Evolutionary conservation across 1,140 invertebrate species (phyloP), one percentile per base, ranked within the genome.

Genomic region (Listronotus oregonensis): DNA sequence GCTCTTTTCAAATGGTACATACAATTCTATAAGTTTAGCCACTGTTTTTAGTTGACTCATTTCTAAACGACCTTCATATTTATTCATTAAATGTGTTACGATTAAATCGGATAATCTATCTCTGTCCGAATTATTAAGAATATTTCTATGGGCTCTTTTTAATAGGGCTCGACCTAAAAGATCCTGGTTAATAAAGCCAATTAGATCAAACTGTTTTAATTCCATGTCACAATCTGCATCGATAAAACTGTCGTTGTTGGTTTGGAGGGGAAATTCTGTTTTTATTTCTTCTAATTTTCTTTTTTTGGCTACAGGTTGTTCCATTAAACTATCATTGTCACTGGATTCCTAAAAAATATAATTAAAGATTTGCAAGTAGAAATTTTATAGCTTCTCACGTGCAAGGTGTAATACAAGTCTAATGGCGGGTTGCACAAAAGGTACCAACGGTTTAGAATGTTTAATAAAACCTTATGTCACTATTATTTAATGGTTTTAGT

Each of bases 61-160:
- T 14, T 55, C 31, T 31, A 55, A 14, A 17, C 39, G 51, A 6
- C 51, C 51, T 15, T 44, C 42, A 55, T 37, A 55, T 55, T 55
- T 55, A 39, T 55, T 39, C 10, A 55, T 55, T 3, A 55, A 55
- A 14, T 55, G 51, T n/a, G 51, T 32, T n/a, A 55, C 34, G 6
- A 55, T 31, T n/a, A 55, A 37, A 12, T 55, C 51, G 4, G 51
- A 27, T 14, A 55, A 39, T 55, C 51, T 55, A 34, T 55, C 51
- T 55, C 51, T 37, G 14, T 55, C 51, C 7, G 31, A 32, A 18
- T 55, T 55, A 34, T 39, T 55, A 12, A 55, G 6, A 3, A 55
- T 39, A 39, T n/a, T 31, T 14, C 9, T 32, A 1, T 34, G 10
- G n/a, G 51, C 51, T 34, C 31, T 55, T 14, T 39, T 55, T 10